Base-by-base conservation (phyloP, 2,888 invertebrate genomes). In the Chloroclysta siterata region DNA sequence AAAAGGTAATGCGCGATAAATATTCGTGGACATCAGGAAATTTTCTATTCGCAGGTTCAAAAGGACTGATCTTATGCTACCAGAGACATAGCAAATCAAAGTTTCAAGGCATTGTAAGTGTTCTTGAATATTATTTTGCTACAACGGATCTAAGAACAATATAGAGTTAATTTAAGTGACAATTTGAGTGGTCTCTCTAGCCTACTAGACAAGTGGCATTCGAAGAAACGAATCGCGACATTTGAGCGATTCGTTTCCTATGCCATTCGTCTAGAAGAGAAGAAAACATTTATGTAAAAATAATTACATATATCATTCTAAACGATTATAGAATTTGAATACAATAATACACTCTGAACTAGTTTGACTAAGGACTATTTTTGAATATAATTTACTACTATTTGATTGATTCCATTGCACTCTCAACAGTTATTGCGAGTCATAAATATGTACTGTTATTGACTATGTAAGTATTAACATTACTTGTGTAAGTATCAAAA, bases 401-500 rank as follows among this genome's bases (percentile, higher is more conserved):
- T 65, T 60, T 61, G 28, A 59, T 67, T 55, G 53, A 63, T 56
- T 73, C 78, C 79, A 82, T 82, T 82, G 81, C 85, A 84, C 83
- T 77, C 70, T 71, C 70, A 53, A 48, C 50, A 53, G 72, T 78
- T 79, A 82, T 77, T 79, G 59, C 78, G 75, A 83, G 82, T 81
- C 51, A 42, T 65, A 46, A 53, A 44, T 53, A 57, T 81, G 81
- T 77, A 74, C 74, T 73, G 78, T 72, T 70, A 80, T 77, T 77
- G 74, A 80, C 72, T 77, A 76, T 77, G 29, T 48, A 28, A n/a
- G 48, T 78, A 75, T 77, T 73, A 78, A 77, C 48, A 57, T 61
- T 58, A 58, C 75, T 72, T 80, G 81, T 81, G 82, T 82, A 84
- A 81, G 85, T 88, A 88, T 88, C 87, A 87, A 88, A 88, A 87